Evolutionary conservation across 1,140 invertebrate species (phyloP).

Genomic region (Temnothorax curvispinosus): DNA sequence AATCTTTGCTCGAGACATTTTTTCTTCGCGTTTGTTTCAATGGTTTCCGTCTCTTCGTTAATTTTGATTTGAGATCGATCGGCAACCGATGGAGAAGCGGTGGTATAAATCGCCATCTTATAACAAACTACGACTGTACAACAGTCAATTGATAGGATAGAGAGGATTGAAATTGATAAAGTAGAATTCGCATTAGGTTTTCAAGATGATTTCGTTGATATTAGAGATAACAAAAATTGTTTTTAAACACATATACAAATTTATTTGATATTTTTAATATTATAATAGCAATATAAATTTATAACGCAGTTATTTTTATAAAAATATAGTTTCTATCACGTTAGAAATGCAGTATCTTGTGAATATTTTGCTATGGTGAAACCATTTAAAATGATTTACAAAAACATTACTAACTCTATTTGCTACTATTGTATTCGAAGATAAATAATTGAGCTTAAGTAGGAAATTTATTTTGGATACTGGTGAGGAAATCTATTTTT

Average conservation of each 20-base stretch:
- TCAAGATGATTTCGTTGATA: background rate
- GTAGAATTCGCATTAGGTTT: background rate
- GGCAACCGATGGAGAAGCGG: background rate
- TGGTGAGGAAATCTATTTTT: background rate
- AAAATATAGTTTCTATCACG: background rate
- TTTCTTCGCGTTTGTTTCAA: background rate
- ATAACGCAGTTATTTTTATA: background rate
- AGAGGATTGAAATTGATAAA: background rate
- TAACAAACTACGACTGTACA: background rate
- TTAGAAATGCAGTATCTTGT: background rate
- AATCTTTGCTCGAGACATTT: background rate
- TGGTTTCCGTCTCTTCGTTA: background rate
- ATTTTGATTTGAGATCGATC: background rate
- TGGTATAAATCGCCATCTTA: conserved; percentile 21
- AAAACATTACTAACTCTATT: background rate
- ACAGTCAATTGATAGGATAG: background rate
- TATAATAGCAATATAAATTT: background rate
- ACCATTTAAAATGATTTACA: background rate
- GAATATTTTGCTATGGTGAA: background rate
- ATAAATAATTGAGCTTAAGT: background rate
- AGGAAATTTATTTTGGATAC: background rate
- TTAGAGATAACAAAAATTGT: background rate
- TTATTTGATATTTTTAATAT: conserved; percentile 12
- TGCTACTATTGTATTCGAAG: background rate
- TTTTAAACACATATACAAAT: background rate